Evolutionary conservation across 2,888 invertebrate genomes (phyloP), one percentile per base, ranked within the genome.

Genomic region (Strigamia maritima): DNA sequence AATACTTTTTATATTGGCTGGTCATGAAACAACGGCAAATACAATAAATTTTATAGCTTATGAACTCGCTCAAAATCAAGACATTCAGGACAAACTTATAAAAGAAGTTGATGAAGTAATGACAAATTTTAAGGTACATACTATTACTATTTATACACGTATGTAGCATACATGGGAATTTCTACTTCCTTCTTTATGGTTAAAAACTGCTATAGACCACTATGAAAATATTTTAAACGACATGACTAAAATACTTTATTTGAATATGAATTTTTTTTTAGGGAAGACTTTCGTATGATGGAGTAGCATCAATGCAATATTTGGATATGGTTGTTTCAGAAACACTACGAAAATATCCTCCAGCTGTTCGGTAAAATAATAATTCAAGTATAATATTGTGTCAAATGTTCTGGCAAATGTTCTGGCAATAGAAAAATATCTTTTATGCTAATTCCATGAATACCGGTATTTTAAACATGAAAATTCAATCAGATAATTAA

Each of bases 311-410:
- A 22, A 40, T 79, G 76, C n/a, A 54, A 10, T 79, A 79, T 35
- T 16, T 76, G 12, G 79, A 79, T 19, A 79, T 79, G 79, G 79
- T 79, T 1, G 38, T 79, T 12, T 28, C 22, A 7, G 79, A 79
- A 22, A 76, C 76, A 28, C 22, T 79, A 19, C 49, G 79, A 6
- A 44, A 76, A 40, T 79, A 76, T 75, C 79, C 79, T 4, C 49
- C 76, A 16, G 49, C 28, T 2, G n/a, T 49, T 14, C 38, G 22
- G 79, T 79, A 12, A 70, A 54, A 10, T 40, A 7, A 19, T 10
- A 19, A 24, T 14, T 77, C 8, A 40, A n/a, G n/a, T 49, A 2
- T 14, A 60, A 2, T 26, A 4, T 49, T 44, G n/a, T n/a, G n/a
- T n/a, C n/a, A n/a, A n/a, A n/a, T n/a, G n/a, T n/a, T n/a, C n/a